Base-by-base conservation (phyloP, 2,113 vertebrate genomes). In the Zapus hudsonius region DNA sequence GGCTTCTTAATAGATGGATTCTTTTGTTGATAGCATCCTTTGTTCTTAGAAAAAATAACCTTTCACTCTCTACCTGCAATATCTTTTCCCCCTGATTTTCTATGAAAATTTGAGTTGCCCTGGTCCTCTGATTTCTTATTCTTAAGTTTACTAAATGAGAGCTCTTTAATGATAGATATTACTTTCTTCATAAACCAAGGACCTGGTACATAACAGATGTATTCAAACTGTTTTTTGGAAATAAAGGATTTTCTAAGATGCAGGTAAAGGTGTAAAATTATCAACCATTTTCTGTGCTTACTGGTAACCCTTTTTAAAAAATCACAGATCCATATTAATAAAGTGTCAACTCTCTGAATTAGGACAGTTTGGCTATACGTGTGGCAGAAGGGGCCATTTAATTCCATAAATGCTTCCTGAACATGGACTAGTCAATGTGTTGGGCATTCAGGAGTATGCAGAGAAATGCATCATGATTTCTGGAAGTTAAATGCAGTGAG, bases 301-400 rank as follows among this genome's bases (percentile, higher is more conserved):
- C 36, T 27, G 63, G 44, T 66, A 63, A 17, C 59, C 19, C n/a
- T 90, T 87, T 87, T n/a, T n/a, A n/a, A 70, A 93, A 84, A 88
- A 36, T 64, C 38, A 90, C 11, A 1, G 25, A 1, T 25, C 19
- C 36, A 17, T 75, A 69, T 74, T 75, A 76, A 87, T 78, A 61
- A 84, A 76, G 63, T 70, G 36, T 88, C 33, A 40, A 20, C 31
- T 80, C 5, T 69, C 72, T 47, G 70, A 74, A 74, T 90, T 87
- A 79, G 67, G 25, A 40, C 64, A 33, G 17, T 11, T 36, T 73
- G 40, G 69, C 44, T 31, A 19, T 33, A 12, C n/a, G 16, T 84
- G 17, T 63, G n/a, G 29, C 27, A 40, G 1, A 47, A 15, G 13
- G 20, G n/a, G 82, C 0, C 0, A 55, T 33, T 12, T 85, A 70